phyloP scores from a whole-genome alignment of 2,888 invertebrate species.

The Machimus atricapillus region DNA sequence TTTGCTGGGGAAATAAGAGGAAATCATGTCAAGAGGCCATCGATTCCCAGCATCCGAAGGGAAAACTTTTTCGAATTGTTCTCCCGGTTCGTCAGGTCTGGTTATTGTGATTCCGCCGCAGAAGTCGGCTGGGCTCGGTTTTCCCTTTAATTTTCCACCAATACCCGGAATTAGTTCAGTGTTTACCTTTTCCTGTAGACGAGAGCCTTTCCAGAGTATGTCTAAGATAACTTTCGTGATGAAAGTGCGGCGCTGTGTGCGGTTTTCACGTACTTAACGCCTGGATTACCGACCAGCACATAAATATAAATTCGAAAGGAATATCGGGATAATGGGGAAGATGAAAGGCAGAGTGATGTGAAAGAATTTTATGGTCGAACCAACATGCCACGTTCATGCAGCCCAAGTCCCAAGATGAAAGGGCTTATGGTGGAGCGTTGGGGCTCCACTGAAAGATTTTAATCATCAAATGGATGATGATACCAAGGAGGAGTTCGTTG shows the following conservation, averaged over 20 bases:
- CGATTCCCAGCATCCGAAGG: background rate
- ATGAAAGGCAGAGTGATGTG: background rate
- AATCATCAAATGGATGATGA: background rate
- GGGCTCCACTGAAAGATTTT: background rate
- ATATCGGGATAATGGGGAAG: background rate
- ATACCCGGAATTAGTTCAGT: background rate
- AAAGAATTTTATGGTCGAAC: background rate
- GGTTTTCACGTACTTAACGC: background rate
- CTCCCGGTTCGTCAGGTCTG: background rate
- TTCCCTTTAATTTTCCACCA: background rate
- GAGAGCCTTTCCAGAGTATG: background rate
- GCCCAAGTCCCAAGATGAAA: background rate
- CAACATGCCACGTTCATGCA: background rate
- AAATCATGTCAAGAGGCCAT: background rate
- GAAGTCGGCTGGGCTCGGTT: background rate
- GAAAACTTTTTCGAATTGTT: background rate
- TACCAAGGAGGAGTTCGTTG: background rate
- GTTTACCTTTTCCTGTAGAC: background rate
- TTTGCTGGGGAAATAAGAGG: background rate
- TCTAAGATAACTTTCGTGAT: background rate
- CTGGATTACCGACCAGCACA: background rate
- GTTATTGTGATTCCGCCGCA: background rate
- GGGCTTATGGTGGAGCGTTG: background rate
- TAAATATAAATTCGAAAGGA: background rate
- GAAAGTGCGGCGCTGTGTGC: background rate